Evolutionary conservation across 2,888 invertebrate genomes (phyloP), one percentile per base, ranked within the genome.

Genomic region (Blastobasis lacticolella): DNA sequence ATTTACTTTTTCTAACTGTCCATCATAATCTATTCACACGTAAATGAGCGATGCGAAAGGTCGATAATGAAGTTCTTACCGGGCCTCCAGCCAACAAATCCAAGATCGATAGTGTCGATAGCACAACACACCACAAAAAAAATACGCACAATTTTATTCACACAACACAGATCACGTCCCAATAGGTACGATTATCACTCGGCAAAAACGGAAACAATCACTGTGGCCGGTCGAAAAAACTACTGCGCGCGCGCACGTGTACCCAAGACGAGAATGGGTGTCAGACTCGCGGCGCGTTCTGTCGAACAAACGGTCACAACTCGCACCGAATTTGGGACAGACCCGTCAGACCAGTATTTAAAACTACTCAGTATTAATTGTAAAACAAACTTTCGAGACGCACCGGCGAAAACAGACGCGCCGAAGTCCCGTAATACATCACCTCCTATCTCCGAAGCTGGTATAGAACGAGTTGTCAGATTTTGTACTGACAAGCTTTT

Each of bases 281-380:
- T 57, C 59, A 60, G 56, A 57, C 54, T 55, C 55, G 55, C 53
- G 56, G 59, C 63, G 65, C 66, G 73, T 68, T 67, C 70, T 69
- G 60, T 52, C 60, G 52, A 57, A 54, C 51, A 10, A 42, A 42
- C 42, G 42, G 76, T 77, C 73, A 66, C 57, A 55, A 71, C 69
- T 77, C 73, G 66, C 57, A 55, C 71, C 69, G 64, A 75, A 74
- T 74, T 73, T 62, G 69, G 75, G 64, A 62, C 70, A 61, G 48
- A 54, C 62, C 52, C 48, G 57, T 58, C 50, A 5, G 48, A 55
- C 56, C 38, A 45, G 58, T 57, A 50, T 52, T 46, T 45, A 54
- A 55, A 52, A 45, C 52, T 45, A 50, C 48, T 49, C 44, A 47
- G 52, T 54, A 57, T 58, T 58, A 58, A 57, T 57, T 56, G 54